phyloP scores from a whole-genome alignment of 2,113 vertebrate species.

The Mohoua ochrocephala region DNA sequence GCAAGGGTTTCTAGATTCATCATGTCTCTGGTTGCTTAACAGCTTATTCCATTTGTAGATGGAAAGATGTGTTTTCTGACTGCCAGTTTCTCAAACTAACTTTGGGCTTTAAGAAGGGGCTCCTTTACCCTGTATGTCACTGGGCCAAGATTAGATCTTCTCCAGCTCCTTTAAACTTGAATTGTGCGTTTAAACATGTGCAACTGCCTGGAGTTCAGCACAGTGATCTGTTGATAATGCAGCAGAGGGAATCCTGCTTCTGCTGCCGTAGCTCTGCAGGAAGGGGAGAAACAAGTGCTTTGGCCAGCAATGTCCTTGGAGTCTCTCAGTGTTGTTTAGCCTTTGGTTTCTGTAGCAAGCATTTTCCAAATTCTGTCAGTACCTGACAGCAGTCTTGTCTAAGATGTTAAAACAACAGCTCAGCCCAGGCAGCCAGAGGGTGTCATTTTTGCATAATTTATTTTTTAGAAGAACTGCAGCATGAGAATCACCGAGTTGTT shows the following conservation, averaged over 20 bases:
- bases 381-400: background rate
- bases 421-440: background rate
- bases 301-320: background rate
- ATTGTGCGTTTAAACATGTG: background rate
- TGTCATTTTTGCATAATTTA: constrained; percentile 1
- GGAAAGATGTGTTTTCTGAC: background rate
- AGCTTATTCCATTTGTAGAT: background rate
- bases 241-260: background rate
- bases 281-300: background rate
- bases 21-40: background rate
- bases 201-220: background rate
- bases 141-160: background rate
- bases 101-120: background rate
- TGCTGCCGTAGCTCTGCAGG: background rate
- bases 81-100: background rate
- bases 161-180: background rate
- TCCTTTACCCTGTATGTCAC: background rate
- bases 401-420: background rate
- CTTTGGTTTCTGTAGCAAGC: background rate
- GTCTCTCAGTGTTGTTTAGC: background rate
- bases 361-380: background rate
- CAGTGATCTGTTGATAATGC: background rate
- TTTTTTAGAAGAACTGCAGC: background rate
- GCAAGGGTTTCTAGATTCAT: background rate
- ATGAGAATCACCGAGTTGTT: background rate